Evolutionary conservation across 2,888 invertebrate genomes (phyloP), one percentile per base, ranked within the genome.

Genomic region (Pristionchus mayeri): DNA sequence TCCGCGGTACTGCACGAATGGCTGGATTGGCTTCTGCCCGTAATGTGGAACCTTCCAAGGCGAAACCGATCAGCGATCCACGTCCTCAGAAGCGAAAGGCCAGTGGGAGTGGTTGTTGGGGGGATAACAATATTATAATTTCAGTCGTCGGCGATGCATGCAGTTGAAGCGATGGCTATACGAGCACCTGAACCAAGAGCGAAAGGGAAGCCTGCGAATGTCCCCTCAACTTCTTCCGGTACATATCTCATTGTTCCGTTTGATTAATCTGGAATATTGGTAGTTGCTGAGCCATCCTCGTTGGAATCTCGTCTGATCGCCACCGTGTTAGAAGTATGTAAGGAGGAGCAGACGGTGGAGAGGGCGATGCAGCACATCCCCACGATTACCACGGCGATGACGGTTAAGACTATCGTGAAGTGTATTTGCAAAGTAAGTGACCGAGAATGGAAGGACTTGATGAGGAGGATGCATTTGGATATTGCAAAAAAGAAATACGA

Each of bases 1-100:
- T 21, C 9, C 6, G 7, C 50, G 50, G 50, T 78, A n/a, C 50
- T 50, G 76, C 7, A 16, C 21, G 21, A 21, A 18, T 30, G 11
- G 13, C 48, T 50, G 76, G 30, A 50, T 27, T 13, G 4, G 13
- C 50, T 7, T 13, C 18, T 24, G 75, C 11, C 6, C 44, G 44
- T 9, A 6, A 9, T 21, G 54, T 54, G 16, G 11, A 9, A 21
- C 21, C 54, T 13, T 9, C 2, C 40, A n/a, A 37, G 24, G 67
- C 34, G 21, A 9, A 71, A 24, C 34, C 63, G 27, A 30, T n/a
- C 27, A 27, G 30, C 40, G 76, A 50, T 11, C 30, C 30, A 30
- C 48, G 50, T 2, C 30, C 48, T 6, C 21, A 18, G 76, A 78
- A 78, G 76, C 24, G 76, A 21, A 78, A 78, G 71, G 71, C 40